A percentile compares a stretch with the other conserved stretches of the same genome.
Evolutionary conservation across 1,140 invertebrate genomes (phyloP).

Genomic region (Lucilia sericata): DNA sequence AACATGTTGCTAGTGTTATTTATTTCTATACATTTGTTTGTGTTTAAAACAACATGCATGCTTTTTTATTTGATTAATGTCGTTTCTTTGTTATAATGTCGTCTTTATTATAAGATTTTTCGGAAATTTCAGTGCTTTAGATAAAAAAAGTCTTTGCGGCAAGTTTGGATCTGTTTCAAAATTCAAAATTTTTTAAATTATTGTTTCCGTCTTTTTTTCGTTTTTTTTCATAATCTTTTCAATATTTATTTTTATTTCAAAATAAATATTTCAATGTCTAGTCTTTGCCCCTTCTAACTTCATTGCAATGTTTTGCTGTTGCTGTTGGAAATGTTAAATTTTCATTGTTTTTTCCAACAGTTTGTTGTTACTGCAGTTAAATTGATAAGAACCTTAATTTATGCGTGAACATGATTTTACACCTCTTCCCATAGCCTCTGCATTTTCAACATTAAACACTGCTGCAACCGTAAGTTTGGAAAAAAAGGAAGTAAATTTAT

Average conservation of each 20-base stretch:
- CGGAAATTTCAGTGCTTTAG: too few species aligned
- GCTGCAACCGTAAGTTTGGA: neutral
- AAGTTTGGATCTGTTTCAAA: too few species aligned
- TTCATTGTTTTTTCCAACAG: neutral
- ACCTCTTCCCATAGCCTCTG: neutral
- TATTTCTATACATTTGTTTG: too few species aligned
- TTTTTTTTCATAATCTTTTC: neutral
- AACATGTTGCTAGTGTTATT: neutral
- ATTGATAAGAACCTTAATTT: conserved; percentile 42
- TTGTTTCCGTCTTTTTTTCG: too few species aligned
- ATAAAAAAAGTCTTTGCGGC: too few species aligned
- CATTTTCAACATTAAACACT: neutral
- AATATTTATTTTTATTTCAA: neutral
- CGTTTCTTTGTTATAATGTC: too few species aligned
- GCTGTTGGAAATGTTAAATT: neutral
- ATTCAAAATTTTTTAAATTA: too few species aligned
- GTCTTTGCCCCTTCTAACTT: neutral
- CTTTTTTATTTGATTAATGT: too few species aligned
- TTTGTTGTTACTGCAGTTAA: conserved; percentile 4
- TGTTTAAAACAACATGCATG: too few species aligned
- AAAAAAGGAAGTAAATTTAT: neutral
- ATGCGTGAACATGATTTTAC: conserved; percentile 35
- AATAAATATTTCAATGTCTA: conserved; percentile 1
- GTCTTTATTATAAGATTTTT: too few species aligned
- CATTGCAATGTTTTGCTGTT: neutral